Conservation (phyloP, 2,797 vertebrate genomes). For the Remorina albescens region DNA sequence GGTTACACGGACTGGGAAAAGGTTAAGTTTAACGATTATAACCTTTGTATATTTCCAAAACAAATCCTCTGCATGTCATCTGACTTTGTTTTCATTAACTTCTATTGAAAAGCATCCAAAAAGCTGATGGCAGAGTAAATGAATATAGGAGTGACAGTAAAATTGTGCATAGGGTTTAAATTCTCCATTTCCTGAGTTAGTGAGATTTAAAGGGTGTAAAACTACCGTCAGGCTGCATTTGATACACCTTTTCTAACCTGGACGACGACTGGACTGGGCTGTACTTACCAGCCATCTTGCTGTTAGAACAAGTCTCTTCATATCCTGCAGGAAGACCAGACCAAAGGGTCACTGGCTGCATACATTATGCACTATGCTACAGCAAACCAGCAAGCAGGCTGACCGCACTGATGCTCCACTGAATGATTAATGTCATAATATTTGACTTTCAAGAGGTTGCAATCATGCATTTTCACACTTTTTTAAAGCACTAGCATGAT, state of each 20-base stretch:
- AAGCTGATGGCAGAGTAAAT: background rate
- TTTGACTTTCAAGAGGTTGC: conserved; percentile 13
- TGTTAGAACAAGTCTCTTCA: conserved; percentile 61
- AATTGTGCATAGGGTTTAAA: background rate
- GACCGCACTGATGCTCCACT: background rate
- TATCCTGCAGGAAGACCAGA: conserved; percentile 64
- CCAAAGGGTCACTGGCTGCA: conserved; percentile 42
- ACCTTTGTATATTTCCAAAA: conserved; percentile 57
- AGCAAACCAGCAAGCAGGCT: conserved; percentile 12
- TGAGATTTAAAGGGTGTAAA: background rate
- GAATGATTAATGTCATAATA: background rate
- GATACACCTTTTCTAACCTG: background rate
- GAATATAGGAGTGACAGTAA: background rate
- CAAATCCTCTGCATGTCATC: conserved; percentile 50
- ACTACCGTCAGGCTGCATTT: too few species aligned
- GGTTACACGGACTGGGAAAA: conserved; percentile 63
- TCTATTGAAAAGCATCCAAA: background rate
- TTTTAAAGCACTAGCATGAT: background rate
- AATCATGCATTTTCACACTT: conserved; percentile 17
- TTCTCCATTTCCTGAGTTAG: background rate
- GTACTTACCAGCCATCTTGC: conserved; percentile 59
- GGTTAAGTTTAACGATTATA: conserved; percentile 61
- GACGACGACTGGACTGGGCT: conserved; percentile 32
- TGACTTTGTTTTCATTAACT: conserved; percentile 32
- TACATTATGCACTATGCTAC: conserved; percentile 8